phyloP scores from a whole-genome alignment of 2,113 vertebrate genomes.

The Upupa epops region DNA sequence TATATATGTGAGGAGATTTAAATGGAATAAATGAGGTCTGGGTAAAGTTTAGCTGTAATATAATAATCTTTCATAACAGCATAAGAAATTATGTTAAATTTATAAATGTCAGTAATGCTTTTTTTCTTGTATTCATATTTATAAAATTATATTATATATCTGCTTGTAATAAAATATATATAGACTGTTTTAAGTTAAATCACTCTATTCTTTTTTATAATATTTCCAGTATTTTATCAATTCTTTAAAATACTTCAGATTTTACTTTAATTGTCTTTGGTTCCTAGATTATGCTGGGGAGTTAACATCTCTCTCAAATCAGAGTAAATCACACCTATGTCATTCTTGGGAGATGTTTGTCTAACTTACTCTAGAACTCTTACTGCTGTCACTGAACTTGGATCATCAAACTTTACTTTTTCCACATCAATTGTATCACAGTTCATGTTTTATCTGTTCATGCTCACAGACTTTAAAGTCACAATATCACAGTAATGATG shows the following conservation, averaged over 20 bases:
- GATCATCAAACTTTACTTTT: conserved; percentile 24
- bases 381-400: not conserved
- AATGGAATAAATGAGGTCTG: not conserved
- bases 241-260: not conserved
- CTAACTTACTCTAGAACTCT: conserved; percentile 11
- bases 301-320: not conserved
- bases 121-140: not conserved
- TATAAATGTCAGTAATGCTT: not conserved
- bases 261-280: not conserved
- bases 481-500: too few relatives aligned
- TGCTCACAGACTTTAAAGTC: not conserved
- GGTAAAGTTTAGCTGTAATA: not conserved
- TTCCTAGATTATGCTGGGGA: not conserved
- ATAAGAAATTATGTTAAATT: not conserved
- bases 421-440: not conserved
- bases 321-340: not conserved
- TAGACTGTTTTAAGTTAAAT: not conserved
- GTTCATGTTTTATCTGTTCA: conserved; percentile 25
- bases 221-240: not conserved
- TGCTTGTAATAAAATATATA: not conserved
- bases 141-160: not conserved
- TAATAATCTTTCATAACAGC: not conserved
- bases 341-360: conserved; percentile 18
- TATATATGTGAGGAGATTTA: not conserved
- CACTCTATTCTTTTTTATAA: not conserved